Evolutionary conservation across 2,888 invertebrate species (phyloP).

Genomic region (Melanostoma scalare): DNA sequence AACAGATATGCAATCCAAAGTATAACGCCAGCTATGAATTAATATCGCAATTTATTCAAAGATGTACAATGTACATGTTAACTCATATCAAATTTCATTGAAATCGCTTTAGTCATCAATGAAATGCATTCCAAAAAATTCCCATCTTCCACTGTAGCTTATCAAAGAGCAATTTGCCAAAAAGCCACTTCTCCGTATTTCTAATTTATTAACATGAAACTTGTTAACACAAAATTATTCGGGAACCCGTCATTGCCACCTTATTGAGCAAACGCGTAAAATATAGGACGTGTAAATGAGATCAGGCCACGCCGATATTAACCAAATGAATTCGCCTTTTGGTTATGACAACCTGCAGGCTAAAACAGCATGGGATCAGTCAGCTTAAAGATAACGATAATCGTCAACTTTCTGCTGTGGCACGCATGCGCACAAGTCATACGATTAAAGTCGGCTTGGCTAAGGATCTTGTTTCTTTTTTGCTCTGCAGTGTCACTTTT

Average conservation of each 20-base stretch:
- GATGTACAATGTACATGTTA: no score
- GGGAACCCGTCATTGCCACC: conserved; percentile 37
- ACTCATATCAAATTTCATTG: no score
- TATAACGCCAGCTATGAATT: no score
- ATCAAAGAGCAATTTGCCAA: no score
- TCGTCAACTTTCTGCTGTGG: conserved; percentile 54
- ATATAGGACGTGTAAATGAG: conserved; percentile 44
- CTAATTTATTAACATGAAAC: background rate
- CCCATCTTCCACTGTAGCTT: no score
- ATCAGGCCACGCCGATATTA: conserved; percentile 26
- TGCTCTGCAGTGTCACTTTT: conserved; percentile 5
- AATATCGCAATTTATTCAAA: no score
- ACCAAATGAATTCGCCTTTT: conserved; percentile 10
- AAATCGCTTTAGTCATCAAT: no score
- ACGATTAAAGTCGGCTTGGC: conserved; percentile 5
- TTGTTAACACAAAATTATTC: conserved; percentile 3
- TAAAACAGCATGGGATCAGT: conserved; percentile 30
- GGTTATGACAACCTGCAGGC: conserved; percentile 54
- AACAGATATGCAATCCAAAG: no score
- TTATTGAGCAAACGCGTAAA: conserved; percentile 27
- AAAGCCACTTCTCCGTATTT: no score
- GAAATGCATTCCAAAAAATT: no score
- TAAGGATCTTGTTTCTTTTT: conserved; percentile 28
- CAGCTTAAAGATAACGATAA: conserved; percentile 50
- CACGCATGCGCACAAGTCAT: conserved; percentile 65